These are phyloP conservation scores for Pterocles orientalis DNA, from an alignment of 2,113 vertebrate genomes.

Conservation along the genomic window DNA sequence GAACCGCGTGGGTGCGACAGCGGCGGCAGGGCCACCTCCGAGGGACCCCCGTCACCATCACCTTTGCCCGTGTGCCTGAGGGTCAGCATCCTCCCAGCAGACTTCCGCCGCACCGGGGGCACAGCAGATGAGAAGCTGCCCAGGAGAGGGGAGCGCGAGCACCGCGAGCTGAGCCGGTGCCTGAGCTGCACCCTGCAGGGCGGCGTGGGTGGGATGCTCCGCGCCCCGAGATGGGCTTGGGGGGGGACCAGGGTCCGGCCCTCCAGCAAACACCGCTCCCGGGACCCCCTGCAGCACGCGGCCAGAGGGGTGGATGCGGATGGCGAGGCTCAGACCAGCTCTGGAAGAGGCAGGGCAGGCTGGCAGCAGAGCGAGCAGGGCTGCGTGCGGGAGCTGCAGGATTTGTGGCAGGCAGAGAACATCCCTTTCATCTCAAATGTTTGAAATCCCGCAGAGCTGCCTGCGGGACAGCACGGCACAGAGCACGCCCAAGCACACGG, in stretches of 20 bases:
- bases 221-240: fast-evolving
- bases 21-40: not conserved
- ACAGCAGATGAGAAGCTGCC: not conserved
- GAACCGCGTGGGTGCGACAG: fast-evolving
- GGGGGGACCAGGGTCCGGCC: not conserved
- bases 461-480: not conserved
- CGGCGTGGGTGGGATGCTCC: not conserved
- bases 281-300: not conserved
- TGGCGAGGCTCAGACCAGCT: not conserved
- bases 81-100: not conserved
- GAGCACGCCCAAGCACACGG: not conserved
- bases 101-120: not conserved
- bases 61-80: not conserved
- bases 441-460: slow-evolving; percentile 4
- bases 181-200: not conserved
- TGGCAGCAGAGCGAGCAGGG: not conserved
- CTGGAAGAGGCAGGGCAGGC: not conserved
- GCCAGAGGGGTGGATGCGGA: not conserved
- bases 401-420: not conserved
- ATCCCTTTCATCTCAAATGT: not conserved
- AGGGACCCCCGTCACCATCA: not conserved
- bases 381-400: not conserved
- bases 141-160: not conserved
- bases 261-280: not conserved
- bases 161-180: fast-evolving